Evolutionary conservation across 2,113 vertebrate genomes (phyloP).

Genomic region (Ploceus nigricollis): DNA sequence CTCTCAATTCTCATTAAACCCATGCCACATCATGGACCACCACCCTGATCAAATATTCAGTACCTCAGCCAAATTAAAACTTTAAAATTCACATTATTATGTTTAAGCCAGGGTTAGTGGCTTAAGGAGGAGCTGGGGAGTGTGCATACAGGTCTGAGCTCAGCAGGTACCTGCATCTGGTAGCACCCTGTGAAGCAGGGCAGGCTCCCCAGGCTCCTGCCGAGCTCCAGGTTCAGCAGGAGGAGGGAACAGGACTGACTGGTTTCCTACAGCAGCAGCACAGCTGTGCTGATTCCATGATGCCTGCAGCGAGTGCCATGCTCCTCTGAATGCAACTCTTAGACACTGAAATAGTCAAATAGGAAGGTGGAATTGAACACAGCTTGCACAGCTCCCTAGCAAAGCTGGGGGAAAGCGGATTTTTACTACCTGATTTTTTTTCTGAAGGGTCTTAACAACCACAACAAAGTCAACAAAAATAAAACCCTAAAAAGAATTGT

Average conservation of each 20-base stretch:
- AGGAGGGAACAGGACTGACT: background rate
- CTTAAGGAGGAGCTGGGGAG: background rate
- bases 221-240: rapidly evolving
- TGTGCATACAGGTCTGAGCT: background rate
- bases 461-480: background rate
- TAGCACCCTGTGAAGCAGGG: background rate
- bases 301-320: background rate
- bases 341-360: background rate
- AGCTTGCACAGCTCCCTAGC: background rate
- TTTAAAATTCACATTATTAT: rapidly evolving
- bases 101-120: background rate
- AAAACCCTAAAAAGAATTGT: background rate
- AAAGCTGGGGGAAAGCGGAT: background rate
- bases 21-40: background rate
- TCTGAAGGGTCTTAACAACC: background rate
- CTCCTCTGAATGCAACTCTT: background rate
- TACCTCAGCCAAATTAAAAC: background rate
- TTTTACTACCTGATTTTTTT: background rate
- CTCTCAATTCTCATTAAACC: background rate
- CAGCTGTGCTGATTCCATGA: background rate
- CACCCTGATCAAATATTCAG: background rate
- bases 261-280: background rate
- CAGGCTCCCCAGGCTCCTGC: background rate
- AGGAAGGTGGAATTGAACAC: background rate
- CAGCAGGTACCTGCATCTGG: background rate